A percentile compares a stretch with the other conserved stretches of the same genome.
These are phyloP conservation scores for Peromyscus leucopus DNA, from an alignment of 2,113 vertebrate genomes.

Conservation along the genomic window DNA sequence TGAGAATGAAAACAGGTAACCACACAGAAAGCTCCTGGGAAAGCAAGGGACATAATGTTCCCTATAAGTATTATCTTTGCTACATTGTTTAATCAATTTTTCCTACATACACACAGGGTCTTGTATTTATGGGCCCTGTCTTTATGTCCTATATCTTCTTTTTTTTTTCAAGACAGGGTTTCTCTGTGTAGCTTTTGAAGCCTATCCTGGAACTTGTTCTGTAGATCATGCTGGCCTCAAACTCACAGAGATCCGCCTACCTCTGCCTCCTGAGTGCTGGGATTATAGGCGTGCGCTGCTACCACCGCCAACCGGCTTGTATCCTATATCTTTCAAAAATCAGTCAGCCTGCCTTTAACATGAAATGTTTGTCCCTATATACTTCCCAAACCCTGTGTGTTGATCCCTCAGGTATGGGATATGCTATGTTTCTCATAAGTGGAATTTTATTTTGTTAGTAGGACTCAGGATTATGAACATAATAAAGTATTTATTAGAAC, in stretches of 20 bases:
- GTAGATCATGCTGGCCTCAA: no score
- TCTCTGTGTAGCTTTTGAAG: no score
- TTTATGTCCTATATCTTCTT: background rate
- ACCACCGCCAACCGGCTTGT: no score
- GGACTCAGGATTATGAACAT: background rate
- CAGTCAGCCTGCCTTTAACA: background rate
- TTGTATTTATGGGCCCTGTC: background rate
- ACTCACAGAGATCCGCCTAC: no score
- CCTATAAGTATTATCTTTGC: constrained; percentile 23
- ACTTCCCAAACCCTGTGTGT: background rate
- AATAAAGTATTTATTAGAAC: background rate
- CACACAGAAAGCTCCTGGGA: background rate
- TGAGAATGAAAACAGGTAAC: background rate
- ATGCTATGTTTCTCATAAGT: background rate
- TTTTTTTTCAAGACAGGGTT: no score
- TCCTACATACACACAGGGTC: background rate
- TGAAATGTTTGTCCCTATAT: background rate
- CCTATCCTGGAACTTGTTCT: no score
- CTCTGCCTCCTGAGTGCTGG: no score
- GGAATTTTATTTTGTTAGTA: constrained; percentile 36
- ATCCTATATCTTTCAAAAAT: background rate
- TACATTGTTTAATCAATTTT: background rate
- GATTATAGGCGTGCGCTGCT: no score
- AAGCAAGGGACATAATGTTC: background rate
- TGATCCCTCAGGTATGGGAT: background rate